phyloP scores from a whole-genome alignment of 2,797 vertebrate genomes.

The Trachurus trachurus region DNA sequence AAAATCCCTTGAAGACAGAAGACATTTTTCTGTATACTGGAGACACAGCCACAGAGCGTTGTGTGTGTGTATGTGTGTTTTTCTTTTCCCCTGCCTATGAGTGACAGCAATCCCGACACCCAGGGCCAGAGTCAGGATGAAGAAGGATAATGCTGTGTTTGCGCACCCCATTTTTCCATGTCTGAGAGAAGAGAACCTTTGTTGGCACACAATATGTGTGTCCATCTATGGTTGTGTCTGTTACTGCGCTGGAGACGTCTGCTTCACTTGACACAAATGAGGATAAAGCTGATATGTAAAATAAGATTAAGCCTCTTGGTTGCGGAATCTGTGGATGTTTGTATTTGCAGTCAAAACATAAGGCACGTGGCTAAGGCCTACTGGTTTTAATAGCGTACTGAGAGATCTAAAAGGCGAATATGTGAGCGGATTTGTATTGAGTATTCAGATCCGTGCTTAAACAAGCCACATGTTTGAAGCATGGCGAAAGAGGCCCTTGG shows the following conservation, averaged over 20 bases:
- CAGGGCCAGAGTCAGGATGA: conserved; percentile 66
- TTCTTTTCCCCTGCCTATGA: conserved; percentile 49
- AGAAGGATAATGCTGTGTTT: conserved; percentile 72
- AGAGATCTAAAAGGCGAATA: conserved; percentile 38
- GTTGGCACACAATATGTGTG: conserved; percentile 51
- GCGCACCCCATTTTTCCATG: conserved; percentile 56
- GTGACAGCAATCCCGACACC: conserved; percentile 68
- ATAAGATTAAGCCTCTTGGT: conserved; percentile 51
- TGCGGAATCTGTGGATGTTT: conserved; percentile 41
- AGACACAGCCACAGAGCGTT: conserved; percentile 44
- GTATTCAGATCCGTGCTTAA: conserved; percentile 65
- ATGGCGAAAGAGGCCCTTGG: conserved; percentile 58
- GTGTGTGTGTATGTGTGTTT: conserved; percentile 16
- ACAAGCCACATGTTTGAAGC: conserved; percentile 64
- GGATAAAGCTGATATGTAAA: conserved; percentile 61
- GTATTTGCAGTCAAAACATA: conserved; percentile 59
- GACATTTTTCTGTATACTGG: conserved; percentile 61
- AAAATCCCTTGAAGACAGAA: conserved; percentile 79
- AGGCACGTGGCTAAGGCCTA: conserved; percentile 20
- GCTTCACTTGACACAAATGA: conserved; percentile 70
- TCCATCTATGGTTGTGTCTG: conserved; percentile 51
- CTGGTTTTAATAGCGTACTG: conserved; percentile 50
- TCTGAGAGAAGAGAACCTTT: conserved; percentile 61
- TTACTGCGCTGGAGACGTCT: conserved; percentile 33
- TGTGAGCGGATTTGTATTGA: conserved; percentile 56